Evolutionary conservation across 2,888 invertebrate species (phyloP), one percentile per base, ranked within the genome.

Genomic region (Acanthosepion lycidas): DNA sequence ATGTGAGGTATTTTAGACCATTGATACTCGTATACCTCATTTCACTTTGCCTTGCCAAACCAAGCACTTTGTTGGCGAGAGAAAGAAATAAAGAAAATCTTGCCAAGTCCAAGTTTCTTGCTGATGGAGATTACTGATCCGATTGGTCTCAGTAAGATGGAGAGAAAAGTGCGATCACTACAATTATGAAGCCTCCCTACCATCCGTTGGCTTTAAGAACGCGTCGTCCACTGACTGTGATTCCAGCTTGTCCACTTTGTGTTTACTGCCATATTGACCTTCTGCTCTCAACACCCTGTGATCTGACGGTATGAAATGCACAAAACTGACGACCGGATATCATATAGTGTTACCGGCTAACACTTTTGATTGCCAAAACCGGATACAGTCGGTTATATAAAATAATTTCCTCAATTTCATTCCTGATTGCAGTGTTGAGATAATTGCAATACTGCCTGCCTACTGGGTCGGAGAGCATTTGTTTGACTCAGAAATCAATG

Each of bases 91-190:
- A n/a, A 78, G 15, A 78, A 78, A n/a, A n/a, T 78, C 12, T 78
- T 78, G 78, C n/a, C 78, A 78, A 4, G 78, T 78, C n/a, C 78
- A 78, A 78, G 78, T n/a, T 78, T 78, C 33, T 78, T 15, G n/a
- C 78, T 78, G 78, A 78, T 78, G 78, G 78, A n/a, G n/a, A n/a
- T 78, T 78, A 78, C 78, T 78, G n/a, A 78, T 78, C 78, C 78
- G 78, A 78, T 78, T 78, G 78, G 78, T 78, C 78, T 33, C 15
- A 12, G n/a, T 78, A n/a, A n/a, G 78, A 33, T 78, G 59, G 59
- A n/a, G 18, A 78, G 78, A 78, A 78, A 78, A 78, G n/a, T 18
- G 4, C n/a, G 78, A 78, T 78, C n/a, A 78, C n/a, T 78, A 20
- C 78, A 78, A 78, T n/a, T 78, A 33, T 78, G n/a, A 78, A n/a